Percentiles rank a stretch among this genome's conserved stretches.
Conservation (phyloP, 1,140 invertebrate species). For the Drosophila orosa region DNA sequence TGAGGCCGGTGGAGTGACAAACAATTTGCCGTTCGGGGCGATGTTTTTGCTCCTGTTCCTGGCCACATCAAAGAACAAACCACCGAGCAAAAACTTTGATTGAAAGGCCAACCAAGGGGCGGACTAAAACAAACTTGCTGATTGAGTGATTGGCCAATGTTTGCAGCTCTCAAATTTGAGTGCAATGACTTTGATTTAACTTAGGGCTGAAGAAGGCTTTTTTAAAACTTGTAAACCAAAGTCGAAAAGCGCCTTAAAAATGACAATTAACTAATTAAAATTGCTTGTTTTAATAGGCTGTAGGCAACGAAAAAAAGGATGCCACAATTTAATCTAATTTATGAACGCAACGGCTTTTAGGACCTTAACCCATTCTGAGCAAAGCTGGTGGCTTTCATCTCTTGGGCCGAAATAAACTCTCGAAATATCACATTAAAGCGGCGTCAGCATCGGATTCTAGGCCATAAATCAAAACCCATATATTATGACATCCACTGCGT, state of each 20-base stretch:
- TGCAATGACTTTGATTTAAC: slow-evolving; percentile 12
- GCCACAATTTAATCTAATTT: slow-evolving; percentile 33
- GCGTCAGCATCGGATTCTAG: slow-evolving; percentile 33
- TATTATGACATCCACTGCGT: slow-evolving; percentile 55
- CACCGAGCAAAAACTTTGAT: slow-evolving; percentile 24
- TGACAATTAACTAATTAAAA: slow-evolving; percentile 35
- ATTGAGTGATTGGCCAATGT: slow-evolving; percentile 26
- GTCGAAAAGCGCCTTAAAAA: background rate
- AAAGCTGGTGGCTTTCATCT: slow-evolving; percentile 1
- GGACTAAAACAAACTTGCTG: slow-evolving; percentile 20
- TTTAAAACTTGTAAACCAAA: background rate
- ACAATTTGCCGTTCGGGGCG: slow-evolving; percentile 17
- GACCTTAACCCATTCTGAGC: slow-evolving; percentile 9
- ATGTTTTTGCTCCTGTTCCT: slow-evolving; percentile 19
- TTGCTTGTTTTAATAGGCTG: background rate
- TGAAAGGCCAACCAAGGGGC: slow-evolving; percentile 19
- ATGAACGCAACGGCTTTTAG: slow-evolving; percentile 20
- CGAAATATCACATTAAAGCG: slow-evolving; percentile 55
- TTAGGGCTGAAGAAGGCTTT: background rate
- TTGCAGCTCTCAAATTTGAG: slow-evolving; percentile 2
- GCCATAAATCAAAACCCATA: slow-evolving; percentile 64
- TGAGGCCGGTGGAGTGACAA: slow-evolving; percentile 30
- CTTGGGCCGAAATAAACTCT: slow-evolving; percentile 15
- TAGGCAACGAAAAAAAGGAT: background rate
- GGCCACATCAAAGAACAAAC: slow-evolving; percentile 38